Conservation (phyloP, 1,140 invertebrate genomes). For the Orussus abietinus region DNA sequence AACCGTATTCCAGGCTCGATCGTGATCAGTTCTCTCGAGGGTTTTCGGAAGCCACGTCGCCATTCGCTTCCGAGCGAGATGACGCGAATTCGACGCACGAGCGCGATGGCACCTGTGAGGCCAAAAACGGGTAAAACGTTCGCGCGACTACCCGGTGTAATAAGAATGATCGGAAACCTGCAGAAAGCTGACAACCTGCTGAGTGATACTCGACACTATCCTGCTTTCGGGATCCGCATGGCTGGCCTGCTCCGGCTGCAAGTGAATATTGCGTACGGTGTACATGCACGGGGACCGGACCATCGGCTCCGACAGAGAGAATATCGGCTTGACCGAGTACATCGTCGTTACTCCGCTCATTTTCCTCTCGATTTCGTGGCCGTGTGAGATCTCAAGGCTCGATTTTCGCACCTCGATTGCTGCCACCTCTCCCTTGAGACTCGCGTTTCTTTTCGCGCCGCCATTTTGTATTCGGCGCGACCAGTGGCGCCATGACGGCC, state of each 20-base stretch:
- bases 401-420: too few relatives aligned
- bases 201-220: constrained; percentile 55
- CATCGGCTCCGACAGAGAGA: constrained; percentile 48
- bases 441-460: background rate
- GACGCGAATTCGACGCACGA: too few relatives aligned
- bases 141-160: constrained; percentile 13
- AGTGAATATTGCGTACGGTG: constrained; percentile 59
- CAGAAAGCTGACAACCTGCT: constrained; percentile 68
- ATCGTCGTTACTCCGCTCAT: constrained; percentile 48
- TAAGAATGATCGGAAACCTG: constrained; percentile 58
- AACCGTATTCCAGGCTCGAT: constrained; percentile 44
- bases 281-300: constrained; percentile 61
- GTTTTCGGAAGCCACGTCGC: constrained; percentile 45
- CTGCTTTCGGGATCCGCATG: constrained; percentile 45
- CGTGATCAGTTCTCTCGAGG: constrained; percentile 46
- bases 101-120: too few relatives aligned
- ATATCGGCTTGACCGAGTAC: constrained; percentile 57
- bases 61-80: too few relatives aligned
- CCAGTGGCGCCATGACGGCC: too few relatives aligned
- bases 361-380: constrained; percentile 18
- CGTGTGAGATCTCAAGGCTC: too few relatives aligned
- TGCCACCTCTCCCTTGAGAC: too few relatives aligned
- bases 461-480: constrained; percentile 1
- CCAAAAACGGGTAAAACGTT: too few relatives aligned
- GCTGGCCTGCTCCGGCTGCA: constrained; percentile 38